Base-by-base conservation (phyloP, 2,888 invertebrate species). In the Bellardia pandia region DNA sequence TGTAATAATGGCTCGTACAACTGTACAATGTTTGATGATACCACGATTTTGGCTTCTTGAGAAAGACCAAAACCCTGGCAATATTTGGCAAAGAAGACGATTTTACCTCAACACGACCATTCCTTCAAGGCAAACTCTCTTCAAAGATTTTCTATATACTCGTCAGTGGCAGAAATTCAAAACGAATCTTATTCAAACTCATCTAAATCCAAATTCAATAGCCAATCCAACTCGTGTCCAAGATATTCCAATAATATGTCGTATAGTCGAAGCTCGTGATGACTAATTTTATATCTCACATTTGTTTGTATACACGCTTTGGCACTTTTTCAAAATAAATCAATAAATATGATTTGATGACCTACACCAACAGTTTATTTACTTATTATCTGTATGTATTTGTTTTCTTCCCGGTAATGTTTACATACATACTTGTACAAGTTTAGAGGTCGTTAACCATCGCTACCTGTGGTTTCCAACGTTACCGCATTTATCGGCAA, bases 41-140 rank as follows among this genome's bases (percentile, higher is more conserved):
- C 97, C 97, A 0, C 95, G 95, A 86, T 95, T 96, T 90, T 97
- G 96, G 95, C 93, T 97, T 23, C 91, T 96, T 56, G 95, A 96
- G 89, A 95, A 90, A 23, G 86, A 90, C 6, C 93, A 93, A 89
- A 93, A 93, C 87, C 92, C 92, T 0, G 93, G 92, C 13, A 93
- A 93, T 84, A 90, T 93, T 30, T 93, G 93, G 93, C 92, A 93
- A 71, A 89, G 93, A 5, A 90, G 92, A 74, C 85, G 90, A 23
- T 91, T 93, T 76, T 92, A 92, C 74, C 78, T 93, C 14, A 89
- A 93, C 30, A 89, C 91, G 7, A 91, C 91, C 2, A 91, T 93
- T 78, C 93, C 93, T 6, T 91, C 93, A 1, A 90, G 93, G 42
- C 89, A 93, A 75, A 79, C 88, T 1, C 86, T 93, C 0, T 93